A percentile compares a stretch with the other conserved stretches of the same genome.
Evolutionary conservation across 2,888 invertebrate genomes (phyloP).

Genomic region (Ochropleura leucogaster): DNA sequence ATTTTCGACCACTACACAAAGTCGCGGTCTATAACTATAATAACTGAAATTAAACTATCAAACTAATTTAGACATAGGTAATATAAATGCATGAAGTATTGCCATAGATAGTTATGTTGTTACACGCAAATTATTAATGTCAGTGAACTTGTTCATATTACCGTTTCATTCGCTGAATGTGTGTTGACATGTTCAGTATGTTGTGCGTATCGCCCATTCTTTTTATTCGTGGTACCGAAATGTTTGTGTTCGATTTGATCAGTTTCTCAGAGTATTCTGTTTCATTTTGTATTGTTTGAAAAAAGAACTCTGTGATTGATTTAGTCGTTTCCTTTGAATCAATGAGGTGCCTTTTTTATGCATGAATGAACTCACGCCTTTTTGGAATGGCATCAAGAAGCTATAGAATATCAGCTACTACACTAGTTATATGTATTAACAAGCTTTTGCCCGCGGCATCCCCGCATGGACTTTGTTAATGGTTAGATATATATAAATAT

Average conservation of each 20-base stretch:
- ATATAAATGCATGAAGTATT: conserved; percentile 39
- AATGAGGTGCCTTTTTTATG: too few relatives aligned
- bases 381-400: too few relatives aligned
- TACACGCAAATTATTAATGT: conserved; percentile 30
- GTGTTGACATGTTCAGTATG: conserved; percentile 21
- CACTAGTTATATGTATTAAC: too few relatives aligned
- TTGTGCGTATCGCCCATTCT: conserved; percentile 11
- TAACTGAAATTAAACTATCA: conserved; percentile 40
- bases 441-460: too few relatives aligned
- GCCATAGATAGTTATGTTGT: conserved; percentile 37
- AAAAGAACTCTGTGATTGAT: background rate
- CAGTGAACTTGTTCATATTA: conserved; percentile 30
- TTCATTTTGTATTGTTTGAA: background rate
- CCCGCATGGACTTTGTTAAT: too few relatives aligned
- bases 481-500: too few relatives aligned
- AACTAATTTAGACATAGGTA: conserved; percentile 20
- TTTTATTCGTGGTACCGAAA: conserved; percentile 11
- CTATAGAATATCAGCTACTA: too few relatives aligned
- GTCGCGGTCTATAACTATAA: conserved; percentile 4
- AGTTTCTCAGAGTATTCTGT: background rate
- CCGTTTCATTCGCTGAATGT: conserved; percentile 17
- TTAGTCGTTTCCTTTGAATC: background rate
- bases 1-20: too few relatives aligned
- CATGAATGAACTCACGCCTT: too few relatives aligned
- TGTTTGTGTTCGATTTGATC: background rate